Conservation (phyloP, 2,113 vertebrate species). For the Vireo altiloquus region DNA sequence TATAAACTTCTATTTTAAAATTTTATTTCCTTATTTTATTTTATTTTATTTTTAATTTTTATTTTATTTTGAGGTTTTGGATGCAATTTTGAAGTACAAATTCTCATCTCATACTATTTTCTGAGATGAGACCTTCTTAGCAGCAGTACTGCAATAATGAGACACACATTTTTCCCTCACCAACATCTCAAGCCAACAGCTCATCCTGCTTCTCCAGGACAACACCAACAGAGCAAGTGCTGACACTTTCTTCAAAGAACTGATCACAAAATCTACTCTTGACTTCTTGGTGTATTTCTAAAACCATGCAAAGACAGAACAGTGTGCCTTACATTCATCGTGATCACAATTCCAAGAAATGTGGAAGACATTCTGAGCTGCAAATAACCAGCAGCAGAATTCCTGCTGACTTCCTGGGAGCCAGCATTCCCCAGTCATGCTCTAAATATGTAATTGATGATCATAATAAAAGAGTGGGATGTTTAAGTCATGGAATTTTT, state of each 20-base stretch:
- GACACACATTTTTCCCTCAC: background rate
- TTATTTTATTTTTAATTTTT: background rate
- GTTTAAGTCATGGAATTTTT: background rate
- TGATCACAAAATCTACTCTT: background rate
- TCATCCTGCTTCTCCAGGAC: background rate
- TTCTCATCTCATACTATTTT: background rate
- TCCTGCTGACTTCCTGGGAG: background rate
- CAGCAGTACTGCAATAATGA: background rate
- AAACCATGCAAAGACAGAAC: background rate
- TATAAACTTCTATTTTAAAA: background rate
- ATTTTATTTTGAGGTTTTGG: background rate
- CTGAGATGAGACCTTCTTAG: background rate
- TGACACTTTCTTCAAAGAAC: background rate
- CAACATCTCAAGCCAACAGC: background rate
- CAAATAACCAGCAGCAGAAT: background rate
- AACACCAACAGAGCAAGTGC: background rate
- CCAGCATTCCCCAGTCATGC: background rate
- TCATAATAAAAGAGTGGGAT: background rate
- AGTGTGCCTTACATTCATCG: accelerated
- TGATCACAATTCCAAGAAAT: background rate
- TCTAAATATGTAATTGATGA: background rate
- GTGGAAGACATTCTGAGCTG: background rate
- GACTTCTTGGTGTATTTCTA: background rate
- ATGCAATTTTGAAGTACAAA: background rate
- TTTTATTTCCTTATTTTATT: background rate